Conservation (phyloP, 35 echinoderm and acorn worm genomes). For the Apostichopus californicus region DNA sequence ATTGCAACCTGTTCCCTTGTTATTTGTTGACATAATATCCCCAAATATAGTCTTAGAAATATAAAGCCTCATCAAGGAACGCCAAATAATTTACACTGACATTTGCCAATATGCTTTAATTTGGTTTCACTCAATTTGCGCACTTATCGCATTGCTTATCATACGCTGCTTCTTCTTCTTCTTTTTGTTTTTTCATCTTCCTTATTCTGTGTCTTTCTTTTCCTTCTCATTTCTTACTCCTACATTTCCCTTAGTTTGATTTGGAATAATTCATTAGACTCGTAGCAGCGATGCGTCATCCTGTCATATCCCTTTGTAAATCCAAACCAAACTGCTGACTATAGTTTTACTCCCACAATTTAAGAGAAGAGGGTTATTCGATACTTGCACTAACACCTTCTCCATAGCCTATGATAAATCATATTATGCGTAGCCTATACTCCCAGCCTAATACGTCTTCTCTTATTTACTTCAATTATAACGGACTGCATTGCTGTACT, state of each 20-base stretch:
- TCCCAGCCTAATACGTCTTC: conserved; percentile 5
- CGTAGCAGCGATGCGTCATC: not conserved
- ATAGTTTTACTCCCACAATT: not conserved
- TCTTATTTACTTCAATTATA: conserved; percentile 8
- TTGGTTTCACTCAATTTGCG: conserved; percentile 24
- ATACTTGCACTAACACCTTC: conserved; percentile 5
- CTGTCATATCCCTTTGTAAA: not conserved
- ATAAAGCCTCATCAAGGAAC: not conserved
- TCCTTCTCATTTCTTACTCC: not conserved
- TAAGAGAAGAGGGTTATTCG: not conserved
- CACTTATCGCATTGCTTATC: not conserved
- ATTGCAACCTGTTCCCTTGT: not conserved
- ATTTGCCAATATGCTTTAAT: conserved; percentile 34
- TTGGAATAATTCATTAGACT: conserved; percentile 11
- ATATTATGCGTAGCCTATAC: not conserved
- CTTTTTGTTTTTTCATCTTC: not conserved
- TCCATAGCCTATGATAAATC: conserved; percentile 9
- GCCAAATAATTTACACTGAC: not conserved
- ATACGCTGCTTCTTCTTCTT: not conserved
- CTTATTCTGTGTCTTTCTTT: not conserved
- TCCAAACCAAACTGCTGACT: not conserved
- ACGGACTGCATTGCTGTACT: not conserved
- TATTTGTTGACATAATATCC: too few species aligned
- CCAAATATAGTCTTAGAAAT: too few species aligned
- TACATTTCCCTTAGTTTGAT: not conserved